phyloP scores from a whole-genome alignment of 2,797 vertebrate species.

The Pipistrellus pipistrellus region DNA sequence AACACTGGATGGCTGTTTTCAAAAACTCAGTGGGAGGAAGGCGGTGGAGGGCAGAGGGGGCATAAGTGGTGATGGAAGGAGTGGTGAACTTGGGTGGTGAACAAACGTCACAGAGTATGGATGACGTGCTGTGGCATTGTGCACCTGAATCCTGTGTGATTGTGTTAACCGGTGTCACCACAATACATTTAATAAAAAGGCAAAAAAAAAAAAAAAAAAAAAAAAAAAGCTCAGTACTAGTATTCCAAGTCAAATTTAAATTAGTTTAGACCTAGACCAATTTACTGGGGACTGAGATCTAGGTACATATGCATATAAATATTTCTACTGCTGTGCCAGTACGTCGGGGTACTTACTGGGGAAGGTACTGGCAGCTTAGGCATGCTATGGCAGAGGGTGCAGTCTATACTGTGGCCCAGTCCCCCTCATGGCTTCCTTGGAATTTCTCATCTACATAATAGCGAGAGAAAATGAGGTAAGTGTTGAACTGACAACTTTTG shows the following conservation, averaged over 20 bases:
- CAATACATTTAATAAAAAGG: background rate
- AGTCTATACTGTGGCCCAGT: background rate
- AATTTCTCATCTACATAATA: background rate
- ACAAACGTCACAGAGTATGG: background rate
- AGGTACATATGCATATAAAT: background rate
- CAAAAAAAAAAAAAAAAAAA: background rate
- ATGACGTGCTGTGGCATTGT: background rate
- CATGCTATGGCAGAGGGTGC: background rate
- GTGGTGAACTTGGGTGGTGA: background rate
- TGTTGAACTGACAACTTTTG: background rate
- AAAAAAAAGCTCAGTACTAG: background rate
- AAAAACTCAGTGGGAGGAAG: background rate
- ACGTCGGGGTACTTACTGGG: background rate
- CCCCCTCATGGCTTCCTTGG: background rate
- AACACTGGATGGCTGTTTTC: background rate
- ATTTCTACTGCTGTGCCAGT: background rate
- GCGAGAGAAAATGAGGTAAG: background rate
- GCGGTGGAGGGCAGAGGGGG: no score
- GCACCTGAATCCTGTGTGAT: background rate
- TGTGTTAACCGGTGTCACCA: background rate
- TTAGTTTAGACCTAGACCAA: background rate
- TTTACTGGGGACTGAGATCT: background rate
- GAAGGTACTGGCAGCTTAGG: background rate
- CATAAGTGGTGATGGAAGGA: background rate
- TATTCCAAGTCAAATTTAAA: conserved; percentile 15